These are phyloP conservation scores for Scaptomyza polygonia DNA, from an alignment of 2,888 invertebrate species.

Conservation along the genomic window DNA sequence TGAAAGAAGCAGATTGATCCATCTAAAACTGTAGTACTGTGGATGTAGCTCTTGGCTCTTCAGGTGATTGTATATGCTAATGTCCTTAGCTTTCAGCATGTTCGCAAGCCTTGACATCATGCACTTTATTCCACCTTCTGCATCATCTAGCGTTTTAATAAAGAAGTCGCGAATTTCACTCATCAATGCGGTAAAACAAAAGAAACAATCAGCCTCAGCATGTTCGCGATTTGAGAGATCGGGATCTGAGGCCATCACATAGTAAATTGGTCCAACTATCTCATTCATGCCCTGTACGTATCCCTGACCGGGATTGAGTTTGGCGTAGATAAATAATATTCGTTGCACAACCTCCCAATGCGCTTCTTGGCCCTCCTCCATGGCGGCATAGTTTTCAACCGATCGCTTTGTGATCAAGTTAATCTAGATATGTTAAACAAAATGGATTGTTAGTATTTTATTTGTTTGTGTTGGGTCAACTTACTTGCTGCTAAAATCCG, in stretches of 20 bases:
- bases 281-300: slow-evolving; percentile 99
- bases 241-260: slow-evolving; percentile 96
- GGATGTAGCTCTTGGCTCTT: slow-evolving; percentile 94
- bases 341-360: slow-evolving; percentile 99
- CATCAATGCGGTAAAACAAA: slow-evolving; percentile 99
- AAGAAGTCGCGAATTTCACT: slow-evolving; percentile 98
- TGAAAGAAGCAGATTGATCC: slow-evolving; percentile 97
- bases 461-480: slow-evolving; percentile 22
- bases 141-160: slow-evolving; percentile 97
- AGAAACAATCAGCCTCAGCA: slow-evolving; percentile 99
- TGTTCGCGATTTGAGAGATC: slow-evolving; percentile 91
- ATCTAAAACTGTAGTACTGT: slow-evolving; percentile 98
- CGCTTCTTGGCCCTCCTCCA: slow-evolving; percentile 96
- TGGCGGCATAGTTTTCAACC: slow-evolving; percentile 91
- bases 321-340: slow-evolving; percentile 98
- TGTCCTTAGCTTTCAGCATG: slow-evolving; percentile 91
- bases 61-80: slow-evolving; percentile 90
- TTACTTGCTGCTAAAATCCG: slow-evolving; percentile 73
- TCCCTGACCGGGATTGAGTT: slow-evolving; percentile 98
- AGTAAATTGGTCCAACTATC: slow-evolving; percentile 99
- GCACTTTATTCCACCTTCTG: slow-evolving; percentile 94
- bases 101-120: slow-evolving; percentile 94
- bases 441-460: neutral
- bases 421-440: slow-evolving; percentile 84
- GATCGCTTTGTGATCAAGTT: slow-evolving; percentile 91